Conservation (phyloP, 2,888 invertebrate species). For the Synanthedon myopaeformis region DNA sequence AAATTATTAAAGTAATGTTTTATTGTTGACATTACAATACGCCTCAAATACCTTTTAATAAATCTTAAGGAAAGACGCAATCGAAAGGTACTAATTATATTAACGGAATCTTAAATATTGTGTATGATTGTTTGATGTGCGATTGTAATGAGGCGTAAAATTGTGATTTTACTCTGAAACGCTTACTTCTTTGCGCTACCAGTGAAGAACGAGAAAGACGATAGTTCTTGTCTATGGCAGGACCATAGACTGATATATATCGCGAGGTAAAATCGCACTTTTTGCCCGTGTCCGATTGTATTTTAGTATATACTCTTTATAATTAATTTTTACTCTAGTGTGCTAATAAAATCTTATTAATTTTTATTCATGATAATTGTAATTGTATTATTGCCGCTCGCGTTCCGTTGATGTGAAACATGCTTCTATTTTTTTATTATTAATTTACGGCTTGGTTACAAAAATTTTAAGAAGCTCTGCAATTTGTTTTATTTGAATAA, state of each 20-base stretch:
- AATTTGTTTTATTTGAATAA: too few relatives aligned
- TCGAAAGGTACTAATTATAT: neutral
- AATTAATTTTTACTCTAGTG: constrained; percentile 64
- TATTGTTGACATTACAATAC: too few relatives aligned
- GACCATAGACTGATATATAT: constrained; percentile 16
- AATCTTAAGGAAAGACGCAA: neutral
- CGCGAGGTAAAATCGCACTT: constrained; percentile 34
- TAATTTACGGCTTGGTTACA: too few relatives aligned
- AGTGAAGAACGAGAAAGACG: constrained; percentile 3
- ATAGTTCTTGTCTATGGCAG: constrained; percentile 17
- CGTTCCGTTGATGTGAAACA: constrained; percentile 65
- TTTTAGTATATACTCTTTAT: constrained; percentile 34
- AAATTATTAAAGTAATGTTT: too few relatives aligned
- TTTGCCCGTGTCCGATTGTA: constrained; percentile 33
- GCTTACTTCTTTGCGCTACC: neutral
- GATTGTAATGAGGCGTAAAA: constrained; percentile 22
- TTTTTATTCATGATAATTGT: constrained; percentile 54
- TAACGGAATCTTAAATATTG: neutral
- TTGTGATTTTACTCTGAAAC: constrained; percentile 21
- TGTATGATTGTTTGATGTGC: constrained; percentile 12
- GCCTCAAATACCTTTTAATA: too few relatives aligned
- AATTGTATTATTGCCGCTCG: constrained; percentile 57
- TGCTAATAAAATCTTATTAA: constrained; percentile 68
- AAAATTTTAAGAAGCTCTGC: too few relatives aligned
- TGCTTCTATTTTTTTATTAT: constrained; percentile 33